Conservation (phyloP, 2,888 invertebrate genomes). For the Hecatera dysodea region DNA sequence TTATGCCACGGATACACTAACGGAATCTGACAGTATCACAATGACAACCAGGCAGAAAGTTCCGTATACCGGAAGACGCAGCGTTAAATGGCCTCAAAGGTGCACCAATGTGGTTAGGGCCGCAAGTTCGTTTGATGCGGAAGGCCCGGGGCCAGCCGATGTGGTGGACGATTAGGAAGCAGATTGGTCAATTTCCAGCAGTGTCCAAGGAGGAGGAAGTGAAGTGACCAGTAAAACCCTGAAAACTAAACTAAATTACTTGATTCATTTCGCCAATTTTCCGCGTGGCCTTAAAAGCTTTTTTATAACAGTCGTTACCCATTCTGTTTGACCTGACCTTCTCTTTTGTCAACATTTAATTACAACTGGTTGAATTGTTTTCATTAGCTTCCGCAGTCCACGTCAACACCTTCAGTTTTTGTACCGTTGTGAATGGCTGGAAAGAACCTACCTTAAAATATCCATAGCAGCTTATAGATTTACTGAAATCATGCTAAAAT, state of each 20-base stretch:
- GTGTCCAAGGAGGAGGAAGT: slow-evolving; percentile 1
- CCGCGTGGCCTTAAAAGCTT: slow-evolving; percentile 39
- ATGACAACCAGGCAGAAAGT: background rate
- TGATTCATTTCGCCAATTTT: slow-evolving; percentile 32
- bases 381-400: slow-evolving; percentile 44
- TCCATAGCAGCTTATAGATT: background rate
- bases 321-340: slow-evolving; percentile 51
- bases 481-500: too few relatives aligned
- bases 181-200: too few relatives aligned
- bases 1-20: too few relatives aligned
- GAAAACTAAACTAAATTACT: slow-evolving; percentile 1
- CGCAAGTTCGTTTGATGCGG: background rate
- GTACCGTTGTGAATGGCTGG: background rate
- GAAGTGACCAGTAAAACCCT: background rate
- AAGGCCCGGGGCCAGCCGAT: background rate
- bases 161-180: background rate
- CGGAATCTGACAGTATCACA: too few relatives aligned
- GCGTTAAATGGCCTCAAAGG: too few relatives aligned
- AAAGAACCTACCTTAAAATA: background rate
- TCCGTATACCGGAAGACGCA: background rate
- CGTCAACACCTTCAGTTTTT: slow-evolving; percentile 30
- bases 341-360: slow-evolving; percentile 43
- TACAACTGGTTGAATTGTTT: slow-evolving; percentile 23
- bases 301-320: slow-evolving; percentile 27
- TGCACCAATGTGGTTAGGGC: too few relatives aligned